Conservation (phyloP, 2,113 vertebrate genomes). For the Corvus cornix region DNA sequence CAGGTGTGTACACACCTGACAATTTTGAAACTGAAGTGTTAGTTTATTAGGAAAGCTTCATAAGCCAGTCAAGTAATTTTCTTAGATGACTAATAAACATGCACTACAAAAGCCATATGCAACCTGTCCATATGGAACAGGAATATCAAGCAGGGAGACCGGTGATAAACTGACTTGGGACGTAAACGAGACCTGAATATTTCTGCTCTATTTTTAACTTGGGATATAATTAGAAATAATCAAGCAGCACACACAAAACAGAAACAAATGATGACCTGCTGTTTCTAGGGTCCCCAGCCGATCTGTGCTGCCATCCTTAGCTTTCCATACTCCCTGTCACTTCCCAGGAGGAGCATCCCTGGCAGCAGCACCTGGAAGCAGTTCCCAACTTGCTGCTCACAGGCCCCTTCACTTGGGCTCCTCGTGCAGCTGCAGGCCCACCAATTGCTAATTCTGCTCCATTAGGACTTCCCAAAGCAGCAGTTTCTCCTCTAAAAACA, state of each 20-base stretch:
- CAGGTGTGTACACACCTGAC: background rate
- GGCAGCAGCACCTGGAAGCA: background rate
- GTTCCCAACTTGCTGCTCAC: background rate
- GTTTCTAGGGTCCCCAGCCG: background rate
- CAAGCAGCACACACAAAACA: background rate
- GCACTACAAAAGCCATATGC: background rate
- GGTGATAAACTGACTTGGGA: background rate
- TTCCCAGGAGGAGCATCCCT: background rate
- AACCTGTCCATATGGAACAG: background rate
- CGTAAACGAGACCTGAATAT: background rate
- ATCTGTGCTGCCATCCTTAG: background rate
- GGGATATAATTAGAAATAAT: slow-evolving; percentile 31
- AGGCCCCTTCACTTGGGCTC: too few species aligned
- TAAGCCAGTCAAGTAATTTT: background rate
- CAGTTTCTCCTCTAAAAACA: background rate
- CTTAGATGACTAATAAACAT: background rate
- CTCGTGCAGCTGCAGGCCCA: background rate
- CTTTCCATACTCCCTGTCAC: background rate
- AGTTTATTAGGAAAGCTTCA: background rate
- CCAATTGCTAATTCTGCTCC: background rate
- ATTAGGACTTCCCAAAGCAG: background rate
- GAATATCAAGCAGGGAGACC: background rate
- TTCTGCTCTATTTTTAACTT: slow-evolving; percentile 30
- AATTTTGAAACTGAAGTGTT: background rate
- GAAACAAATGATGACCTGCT: background rate